These are phyloP conservation scores for Selenia dentaria DNA, from an alignment of 2,888 invertebrate species.

Conservation along the genomic window DNA sequence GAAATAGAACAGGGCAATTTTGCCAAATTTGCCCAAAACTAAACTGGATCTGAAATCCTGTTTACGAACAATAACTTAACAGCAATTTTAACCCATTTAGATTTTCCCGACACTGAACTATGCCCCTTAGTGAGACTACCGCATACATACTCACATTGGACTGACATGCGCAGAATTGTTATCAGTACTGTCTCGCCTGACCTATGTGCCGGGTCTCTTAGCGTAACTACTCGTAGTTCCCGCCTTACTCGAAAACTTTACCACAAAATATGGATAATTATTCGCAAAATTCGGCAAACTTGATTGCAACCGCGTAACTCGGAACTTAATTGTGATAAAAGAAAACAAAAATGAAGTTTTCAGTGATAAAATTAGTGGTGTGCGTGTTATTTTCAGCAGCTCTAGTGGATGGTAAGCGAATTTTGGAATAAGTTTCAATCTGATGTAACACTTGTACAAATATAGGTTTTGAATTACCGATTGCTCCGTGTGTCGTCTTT, in stretches of 20 bases:
- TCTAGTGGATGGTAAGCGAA: constrained; percentile 49
- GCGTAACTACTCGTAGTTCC: background rate
- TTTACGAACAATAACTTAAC: no score
- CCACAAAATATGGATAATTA: constrained; percentile 5
- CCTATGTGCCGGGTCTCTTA: constrained; percentile 40
- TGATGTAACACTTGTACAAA: constrained; percentile 16
- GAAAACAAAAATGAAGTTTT: constrained; percentile 45
- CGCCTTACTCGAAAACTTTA: constrained; percentile 1
- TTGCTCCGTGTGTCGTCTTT: background rate
- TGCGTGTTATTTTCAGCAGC: constrained; percentile 43
- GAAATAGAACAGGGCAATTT: no score
- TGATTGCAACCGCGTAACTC: constrained; percentile 2
- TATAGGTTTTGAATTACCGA: constrained; percentile 4
- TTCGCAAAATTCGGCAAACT: constrained; percentile 2
- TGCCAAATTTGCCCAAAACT: no score
- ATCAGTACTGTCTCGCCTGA: constrained; percentile 52
- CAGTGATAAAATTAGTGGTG: constrained; percentile 47
- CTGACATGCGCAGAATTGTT: constrained; percentile 67
- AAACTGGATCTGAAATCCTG: no score
- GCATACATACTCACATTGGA: constrained; percentile 14
- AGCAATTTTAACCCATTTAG: constrained; percentile 25
- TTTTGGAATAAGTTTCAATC: constrained; percentile 11
- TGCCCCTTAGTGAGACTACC: constrained; percentile 33
- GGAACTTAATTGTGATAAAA: background rate
- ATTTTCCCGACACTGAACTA: constrained; percentile 43